Evolutionary conservation across 2,113 vertebrate species (phyloP).

Genomic region (Xenopus borealis): DNA sequence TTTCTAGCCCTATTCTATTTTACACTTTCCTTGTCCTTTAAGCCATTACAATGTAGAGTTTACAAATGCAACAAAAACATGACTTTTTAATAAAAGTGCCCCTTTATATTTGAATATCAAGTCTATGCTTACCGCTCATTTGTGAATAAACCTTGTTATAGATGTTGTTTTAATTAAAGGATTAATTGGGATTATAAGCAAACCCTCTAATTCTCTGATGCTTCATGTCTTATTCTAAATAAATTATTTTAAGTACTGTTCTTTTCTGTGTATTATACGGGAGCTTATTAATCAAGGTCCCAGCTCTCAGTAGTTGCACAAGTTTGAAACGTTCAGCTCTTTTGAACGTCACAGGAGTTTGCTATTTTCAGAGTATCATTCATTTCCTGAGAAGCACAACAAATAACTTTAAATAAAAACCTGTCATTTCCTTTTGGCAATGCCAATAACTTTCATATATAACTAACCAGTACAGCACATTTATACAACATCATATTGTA

Average conservation of each 20-base stretch:
- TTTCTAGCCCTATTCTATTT: too few species aligned
- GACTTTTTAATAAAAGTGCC: background rate
- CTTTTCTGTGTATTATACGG: conserved; percentile 6
- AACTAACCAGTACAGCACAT: too few species aligned
- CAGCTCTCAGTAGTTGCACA: conserved; percentile 2
- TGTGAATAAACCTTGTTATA: conserved; percentile 12
- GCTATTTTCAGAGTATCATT: conserved; percentile 1
- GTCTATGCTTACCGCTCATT: conserved; percentile 9
- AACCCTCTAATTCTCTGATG: conserved; percentile 10
- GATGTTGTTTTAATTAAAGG: conserved; percentile 28
- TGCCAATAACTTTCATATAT: too few species aligned
- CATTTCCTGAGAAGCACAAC: conserved; percentile 1
- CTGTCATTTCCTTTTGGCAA: background rate
- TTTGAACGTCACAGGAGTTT: conserved; percentile 1
- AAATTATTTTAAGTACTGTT: conserved; percentile 13
- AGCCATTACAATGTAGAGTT: too few species aligned
- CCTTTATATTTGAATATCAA: conserved; percentile 13
- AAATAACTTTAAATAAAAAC: background rate
- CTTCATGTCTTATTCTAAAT: conserved; percentile 5
- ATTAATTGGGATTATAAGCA: conserved; percentile 28
- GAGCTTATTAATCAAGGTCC: conserved; percentile 16
- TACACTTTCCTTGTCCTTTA: too few species aligned
- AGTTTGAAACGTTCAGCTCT: conserved; percentile 3
- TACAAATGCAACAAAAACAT: too few species aligned
- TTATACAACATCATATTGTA: too few species aligned